These are phyloP conservation scores for Anser brachyrhynchus DNA, from an alignment of 2,113 vertebrate genomes.

Conservation along the genomic window DNA sequence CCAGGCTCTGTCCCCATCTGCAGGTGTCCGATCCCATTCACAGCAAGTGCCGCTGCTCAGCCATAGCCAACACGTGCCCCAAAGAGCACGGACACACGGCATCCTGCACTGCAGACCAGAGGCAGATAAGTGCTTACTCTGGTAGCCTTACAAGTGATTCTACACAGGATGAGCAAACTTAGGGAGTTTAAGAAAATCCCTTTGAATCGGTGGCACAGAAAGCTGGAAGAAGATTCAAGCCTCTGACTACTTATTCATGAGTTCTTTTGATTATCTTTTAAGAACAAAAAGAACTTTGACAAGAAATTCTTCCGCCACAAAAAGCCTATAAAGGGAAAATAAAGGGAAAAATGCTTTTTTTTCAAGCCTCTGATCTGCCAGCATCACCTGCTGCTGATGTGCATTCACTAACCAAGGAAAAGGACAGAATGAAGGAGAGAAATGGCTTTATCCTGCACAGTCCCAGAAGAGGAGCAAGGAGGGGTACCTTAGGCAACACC, in stretches of 20 bases:
- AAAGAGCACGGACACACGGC: too few species aligned
- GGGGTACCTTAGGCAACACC: neutral
- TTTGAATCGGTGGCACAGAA: neutral
- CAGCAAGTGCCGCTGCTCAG: neutral
- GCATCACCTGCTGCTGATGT: neutral
- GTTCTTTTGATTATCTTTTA: constrained; percentile 12
- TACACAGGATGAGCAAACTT: neutral
- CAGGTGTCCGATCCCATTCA: neutral
- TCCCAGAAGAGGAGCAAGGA: neutral
- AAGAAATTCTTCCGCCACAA: neutral
- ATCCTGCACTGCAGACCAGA: too few species aligned
- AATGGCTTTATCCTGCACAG: neutral
- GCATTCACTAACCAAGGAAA: neutral
- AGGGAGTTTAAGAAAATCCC: neutral
- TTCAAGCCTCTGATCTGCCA: neutral
- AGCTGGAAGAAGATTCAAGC: neutral
- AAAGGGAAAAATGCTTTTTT: neutral
- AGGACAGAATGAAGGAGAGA: neutral
- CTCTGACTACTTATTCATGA: neutral
- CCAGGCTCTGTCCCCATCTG: rapidly evolving
- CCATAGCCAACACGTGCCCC: neutral
- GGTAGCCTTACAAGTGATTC: neutral
- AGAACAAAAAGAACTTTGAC: neutral
- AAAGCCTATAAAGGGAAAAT: neutral
- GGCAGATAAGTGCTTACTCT: neutral